Evolutionary conservation across 2,888 invertebrate species (phyloP), one percentile per base, ranked within the genome.

Genomic region (Caradrina kadenii): DNA sequence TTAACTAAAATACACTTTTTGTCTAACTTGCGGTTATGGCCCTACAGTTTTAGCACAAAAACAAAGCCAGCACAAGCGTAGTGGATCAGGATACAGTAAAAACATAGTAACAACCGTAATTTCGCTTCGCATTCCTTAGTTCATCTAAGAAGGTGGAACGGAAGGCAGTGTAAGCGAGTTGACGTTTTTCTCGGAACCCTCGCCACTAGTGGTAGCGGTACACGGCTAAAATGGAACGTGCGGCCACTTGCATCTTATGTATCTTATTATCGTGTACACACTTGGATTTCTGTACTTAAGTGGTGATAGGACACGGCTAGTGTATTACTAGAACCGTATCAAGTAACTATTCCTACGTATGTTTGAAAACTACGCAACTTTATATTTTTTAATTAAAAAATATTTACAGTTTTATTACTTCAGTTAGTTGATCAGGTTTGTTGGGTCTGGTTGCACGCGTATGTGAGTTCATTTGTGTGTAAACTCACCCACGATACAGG

Each of bases 101-200:
- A 81, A 75, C 79, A 64, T 76, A 66, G 61, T 80, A 69, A 74
- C 69, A 70, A 77, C 81, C 81, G 83, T 83, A 83, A 83, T 87
- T 86, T 86, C 73, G 76, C 73, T 66, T 81, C 74, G 74, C 77
- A 85, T 85, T 84, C 83, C 82, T 64, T 76, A 71, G 81, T 82
- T 83, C 73, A 80, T 80, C 85, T 79, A 69, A 84, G 86, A 86
- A 87, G 81, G 81, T 85, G 76, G 83, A 82, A 85, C 85, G 86
- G 88, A 88, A 87, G 86, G 62, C 75, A 60, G 56, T 48, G 72
- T 69, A 79, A 77, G 79, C 79, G 74, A 80, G 78, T 79, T 79
- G 79, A 67, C 70, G 82, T 85, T 86, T 85, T 89, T 88, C 89
- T 88, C 53, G 65, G 87, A 86, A 86, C 77, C 73, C 78, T 83